A percentile compares a stretch with the other conserved stretches of the same genome.
Conservation (phyloP, 2,888 invertebrate species). For the Abscondita cerata region DNA sequence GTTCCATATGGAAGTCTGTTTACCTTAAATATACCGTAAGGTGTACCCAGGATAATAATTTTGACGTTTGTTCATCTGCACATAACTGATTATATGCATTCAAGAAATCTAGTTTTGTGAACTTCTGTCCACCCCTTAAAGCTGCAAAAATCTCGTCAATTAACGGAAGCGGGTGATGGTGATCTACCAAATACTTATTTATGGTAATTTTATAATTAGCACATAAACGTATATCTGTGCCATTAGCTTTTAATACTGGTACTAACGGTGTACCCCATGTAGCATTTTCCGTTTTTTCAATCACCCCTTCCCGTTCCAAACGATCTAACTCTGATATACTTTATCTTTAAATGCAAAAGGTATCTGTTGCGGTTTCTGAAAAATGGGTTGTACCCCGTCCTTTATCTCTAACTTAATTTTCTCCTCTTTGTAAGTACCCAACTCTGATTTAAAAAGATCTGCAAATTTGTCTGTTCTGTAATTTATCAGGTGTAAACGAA, state of each 20-base stretch:
- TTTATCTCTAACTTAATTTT: conserved; percentile 21
- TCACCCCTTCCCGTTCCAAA: conserved; percentile 27
- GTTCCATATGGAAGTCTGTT: not conserved
- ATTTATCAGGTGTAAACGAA: not conserved
- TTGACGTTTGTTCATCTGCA: not conserved
- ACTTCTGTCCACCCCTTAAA: not conserved
- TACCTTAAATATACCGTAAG: not conserved
- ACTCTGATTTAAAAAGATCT: conserved; percentile 18
- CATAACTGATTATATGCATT: not conserved
- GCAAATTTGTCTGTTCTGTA: not conserved
- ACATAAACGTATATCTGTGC: not conserved
- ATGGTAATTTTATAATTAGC: conserved; percentile 32
- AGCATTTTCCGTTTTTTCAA: not conserved
- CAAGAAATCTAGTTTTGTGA: not conserved
- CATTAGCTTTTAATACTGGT: not conserved
- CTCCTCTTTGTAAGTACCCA: conserved; percentile 25
- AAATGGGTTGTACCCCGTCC: conserved; percentile 23
- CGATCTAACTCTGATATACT: conserved; percentile 27
- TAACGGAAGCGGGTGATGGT: conserved; percentile 13
- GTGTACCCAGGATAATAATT: not conserved
- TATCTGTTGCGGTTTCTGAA: conserved; percentile 23
- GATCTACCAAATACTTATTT: conserved; percentile 37
- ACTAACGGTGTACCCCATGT: conserved; percentile 36
- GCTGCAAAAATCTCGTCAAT: not conserved
- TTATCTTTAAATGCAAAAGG: conserved; percentile 29